phyloP scores from a whole-genome alignment of 2,797 vertebrate species.

The Gorsachius magnificus region DNA sequence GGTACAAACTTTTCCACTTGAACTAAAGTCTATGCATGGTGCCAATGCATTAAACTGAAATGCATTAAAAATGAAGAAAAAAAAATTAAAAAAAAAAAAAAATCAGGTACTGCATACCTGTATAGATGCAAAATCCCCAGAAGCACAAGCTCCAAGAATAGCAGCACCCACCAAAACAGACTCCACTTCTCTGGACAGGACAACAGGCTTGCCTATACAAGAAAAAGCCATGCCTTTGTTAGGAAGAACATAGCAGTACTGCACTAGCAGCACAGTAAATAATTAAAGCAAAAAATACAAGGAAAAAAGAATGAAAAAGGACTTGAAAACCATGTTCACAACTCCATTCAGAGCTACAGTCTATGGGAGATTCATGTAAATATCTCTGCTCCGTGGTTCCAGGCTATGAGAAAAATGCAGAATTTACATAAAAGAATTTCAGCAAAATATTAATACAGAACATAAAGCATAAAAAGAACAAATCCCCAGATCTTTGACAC shows the following conservation, averaged over 20 bases:
- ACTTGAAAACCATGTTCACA: background rate
- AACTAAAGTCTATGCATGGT: background rate
- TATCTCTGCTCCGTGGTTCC: background rate
- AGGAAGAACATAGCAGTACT: background rate
- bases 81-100: background rate
- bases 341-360: background rate
- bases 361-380: background rate
- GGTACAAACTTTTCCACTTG: background rate
- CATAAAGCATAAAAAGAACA: background rate
- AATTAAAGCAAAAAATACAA: background rate
- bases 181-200: constrained; percentile 89
- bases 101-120: constrained; percentile 80
- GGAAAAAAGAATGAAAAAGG: background rate
- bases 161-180: constrained; percentile 93
- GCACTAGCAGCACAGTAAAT: background rate
- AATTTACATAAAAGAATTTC: background rate
- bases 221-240: constrained; percentile 52
- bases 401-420: background rate
- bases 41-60: background rate
- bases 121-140: constrained; percentile 85
- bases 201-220: constrained; percentile 85
- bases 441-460: background rate
- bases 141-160: constrained; percentile 92
- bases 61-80: background rate
- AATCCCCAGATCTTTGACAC: background rate